Conservation (phyloP, 1,140 invertebrate genomes). For the Acromyrmex charruanus region DNA sequence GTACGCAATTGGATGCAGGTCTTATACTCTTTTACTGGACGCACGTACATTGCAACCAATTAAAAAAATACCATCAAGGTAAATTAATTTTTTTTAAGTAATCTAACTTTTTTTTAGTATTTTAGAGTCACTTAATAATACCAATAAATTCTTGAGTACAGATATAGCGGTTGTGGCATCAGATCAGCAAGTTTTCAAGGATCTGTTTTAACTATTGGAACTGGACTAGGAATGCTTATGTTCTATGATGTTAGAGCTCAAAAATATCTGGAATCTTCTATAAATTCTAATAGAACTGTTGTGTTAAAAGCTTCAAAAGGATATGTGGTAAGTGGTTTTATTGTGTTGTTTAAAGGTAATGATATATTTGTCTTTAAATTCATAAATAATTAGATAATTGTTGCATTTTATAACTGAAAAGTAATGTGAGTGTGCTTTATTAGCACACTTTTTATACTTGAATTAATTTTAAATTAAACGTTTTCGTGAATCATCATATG, state of each 20-base stretch:
- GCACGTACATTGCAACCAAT: conserved; percentile 93
- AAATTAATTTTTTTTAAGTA: conserved; percentile 16
- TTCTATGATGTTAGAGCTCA: conserved; percentile 97
- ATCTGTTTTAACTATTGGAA: conserved; percentile 96
- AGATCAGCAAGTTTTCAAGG: conserved; percentile 96
- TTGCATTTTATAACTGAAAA: neutral
- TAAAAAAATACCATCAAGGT: conserved; percentile 88
- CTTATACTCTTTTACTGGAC: conserved; percentile 96
- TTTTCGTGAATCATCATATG: conserved; percentile 4
- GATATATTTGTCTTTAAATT: neutral
- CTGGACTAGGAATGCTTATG: conserved; percentile 95
- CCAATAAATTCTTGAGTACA: conserved; percentile 84
- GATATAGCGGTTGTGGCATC: conserved; percentile 95
- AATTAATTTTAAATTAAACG: neutral
- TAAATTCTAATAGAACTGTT: conserved; percentile 95
- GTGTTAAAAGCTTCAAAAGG: conserved; percentile 96
- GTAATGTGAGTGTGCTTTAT: neutral
- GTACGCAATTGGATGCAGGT: conserved; percentile 97
- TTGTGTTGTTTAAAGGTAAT: conserved; percentile 1
- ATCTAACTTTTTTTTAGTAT: neutral
- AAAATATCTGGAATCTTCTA: conserved; percentile 96
- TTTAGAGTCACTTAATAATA: neutral
- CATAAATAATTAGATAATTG: conserved; percentile 8
- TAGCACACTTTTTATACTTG: neutral
- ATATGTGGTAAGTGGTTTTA: conserved; percentile 91